phyloP scores from a whole-genome alignment of 1,140 invertebrate species.

The Drosophila miranda region DNA sequence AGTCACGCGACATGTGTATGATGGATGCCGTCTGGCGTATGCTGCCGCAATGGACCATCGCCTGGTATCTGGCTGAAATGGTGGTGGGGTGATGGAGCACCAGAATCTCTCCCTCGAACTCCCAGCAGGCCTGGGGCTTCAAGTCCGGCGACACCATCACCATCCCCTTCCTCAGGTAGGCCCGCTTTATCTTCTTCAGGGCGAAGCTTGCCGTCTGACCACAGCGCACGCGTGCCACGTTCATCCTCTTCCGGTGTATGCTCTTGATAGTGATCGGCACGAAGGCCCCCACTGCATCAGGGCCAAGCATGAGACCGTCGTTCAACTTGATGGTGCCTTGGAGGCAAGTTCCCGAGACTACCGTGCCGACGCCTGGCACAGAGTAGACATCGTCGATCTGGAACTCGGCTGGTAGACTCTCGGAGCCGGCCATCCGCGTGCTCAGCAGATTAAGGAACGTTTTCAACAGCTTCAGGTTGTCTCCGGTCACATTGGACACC shows the following conservation, averaged over 20 bases:
- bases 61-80: constrained; percentile 98
- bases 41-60: constrained; percentile 99
- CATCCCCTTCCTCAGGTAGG: constrained; percentile 99
- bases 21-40: constrained; percentile 99
- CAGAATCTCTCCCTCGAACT: constrained; percentile 99
- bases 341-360: constrained; percentile 97
- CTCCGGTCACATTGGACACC: constrained; percentile 99
- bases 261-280: constrained; percentile 96
- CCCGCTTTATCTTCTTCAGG: constrained; percentile 98
- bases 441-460: constrained; percentile 99
- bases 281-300: constrained; percentile 97
- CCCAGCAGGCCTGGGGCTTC: constrained; percentile 98
- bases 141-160: constrained; percentile 96
- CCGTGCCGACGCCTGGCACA: constrained; percentile 99
- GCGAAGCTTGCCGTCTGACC: constrained; percentile 99
- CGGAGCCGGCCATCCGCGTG: constrained; percentile 92
- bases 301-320: constrained; percentile 96
- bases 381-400: constrained; percentile 99
- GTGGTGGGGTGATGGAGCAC: constrained; percentile 99
- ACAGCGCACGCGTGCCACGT: constrained; percentile 95
- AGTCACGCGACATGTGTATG: constrained; percentile 96
- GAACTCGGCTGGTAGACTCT: constrained; percentile 97
- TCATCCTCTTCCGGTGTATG: constrained; percentile 99
- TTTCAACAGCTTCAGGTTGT: constrained; percentile 96
- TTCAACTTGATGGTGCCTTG: constrained; percentile 96